phyloP scores from a whole-genome alignment of 2,888 invertebrate genomes.

The Hylaea fasciaria region DNA sequence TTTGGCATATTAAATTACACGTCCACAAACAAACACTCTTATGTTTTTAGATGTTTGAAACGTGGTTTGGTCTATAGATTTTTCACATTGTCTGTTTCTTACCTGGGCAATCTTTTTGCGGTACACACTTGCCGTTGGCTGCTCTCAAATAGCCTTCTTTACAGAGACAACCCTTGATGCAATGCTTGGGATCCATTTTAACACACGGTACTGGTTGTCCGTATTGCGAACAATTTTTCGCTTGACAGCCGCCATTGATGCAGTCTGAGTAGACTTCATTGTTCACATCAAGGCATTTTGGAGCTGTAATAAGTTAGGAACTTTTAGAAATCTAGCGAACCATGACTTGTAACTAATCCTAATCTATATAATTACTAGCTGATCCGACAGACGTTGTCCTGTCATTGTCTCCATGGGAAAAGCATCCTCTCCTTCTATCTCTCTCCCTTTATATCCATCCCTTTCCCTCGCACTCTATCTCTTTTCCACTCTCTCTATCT shows the following conservation, averaged over 20 bases:
- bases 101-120: conserved; percentile 50
- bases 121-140: conserved; percentile 52
- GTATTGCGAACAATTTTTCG: conserved; percentile 52
- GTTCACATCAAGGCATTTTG: conserved; percentile 33
- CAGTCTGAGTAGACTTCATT: conserved; percentile 54
- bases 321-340: too few relatives aligned
- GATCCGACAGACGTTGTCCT: too few relatives aligned
- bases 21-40: too few relatives aligned
- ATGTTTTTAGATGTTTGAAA: too few relatives aligned
- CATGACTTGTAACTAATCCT: too few relatives aligned
- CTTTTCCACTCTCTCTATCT: too few relatives aligned
- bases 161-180: conserved; percentile 56
- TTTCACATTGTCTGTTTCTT: conserved; percentile 21
- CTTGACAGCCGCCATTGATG: conserved; percentile 51
- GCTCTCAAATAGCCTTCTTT: conserved; percentile 48
- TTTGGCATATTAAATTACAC: too few relatives aligned
- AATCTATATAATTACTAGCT: too few relatives aligned
- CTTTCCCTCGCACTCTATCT: too few relatives aligned
- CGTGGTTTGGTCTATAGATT: background rate
- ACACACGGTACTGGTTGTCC: conserved; percentile 47
- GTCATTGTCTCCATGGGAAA: too few relatives aligned
- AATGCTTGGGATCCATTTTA: conserved; percentile 42
- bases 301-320: conserved; percentile 25
- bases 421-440: too few relatives aligned
- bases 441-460: too few relatives aligned